These are phyloP conservation scores for Xestia rhomboidea DNA, from an alignment of 2,888 invertebrate genomes.

Conservation along the genomic window DNA sequence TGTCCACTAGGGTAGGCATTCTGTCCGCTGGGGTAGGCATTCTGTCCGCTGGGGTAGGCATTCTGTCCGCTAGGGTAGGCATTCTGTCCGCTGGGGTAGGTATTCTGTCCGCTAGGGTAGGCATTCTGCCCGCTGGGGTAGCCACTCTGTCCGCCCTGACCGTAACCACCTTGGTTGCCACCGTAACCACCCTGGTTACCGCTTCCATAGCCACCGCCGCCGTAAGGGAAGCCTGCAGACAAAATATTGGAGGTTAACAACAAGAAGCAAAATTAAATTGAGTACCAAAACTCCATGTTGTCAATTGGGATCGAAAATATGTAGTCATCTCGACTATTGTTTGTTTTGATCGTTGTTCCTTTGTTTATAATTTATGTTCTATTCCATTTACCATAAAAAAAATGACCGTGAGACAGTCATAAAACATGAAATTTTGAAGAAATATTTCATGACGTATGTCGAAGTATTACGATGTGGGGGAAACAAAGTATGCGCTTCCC, in stretches of 20 bases:
- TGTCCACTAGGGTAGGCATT: neutral
- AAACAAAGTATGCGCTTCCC: too few relatives aligned
- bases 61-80: neutral
- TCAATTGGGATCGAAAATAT: neutral
- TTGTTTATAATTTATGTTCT: neutral
- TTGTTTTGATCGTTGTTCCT: neutral
- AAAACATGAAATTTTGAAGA: too few relatives aligned
- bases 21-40: neutral
- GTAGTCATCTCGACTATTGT: neutral
- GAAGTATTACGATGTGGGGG: neutral
- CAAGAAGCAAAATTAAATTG: neutral
- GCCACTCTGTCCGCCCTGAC: constrained; percentile 30
- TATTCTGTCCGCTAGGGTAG: neutral
- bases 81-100: constrained; percentile 15
- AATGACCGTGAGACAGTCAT: too few relatives aligned
- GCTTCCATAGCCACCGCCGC: constrained; percentile 31
- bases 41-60: constrained; percentile 6
- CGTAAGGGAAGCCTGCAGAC: constrained; percentile 35
- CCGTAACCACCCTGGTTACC: constrained; percentile 36
- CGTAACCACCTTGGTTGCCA: constrained; percentile 32
- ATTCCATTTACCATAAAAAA: neutral
- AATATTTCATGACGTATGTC: too few relatives aligned
- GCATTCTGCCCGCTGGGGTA: constrained; percentile 1
- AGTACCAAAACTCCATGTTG: neutral
- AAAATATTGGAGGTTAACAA: neutral